Base-by-base conservation (phyloP, 2,888 invertebrate species). In the Thyatira batis region DNA sequence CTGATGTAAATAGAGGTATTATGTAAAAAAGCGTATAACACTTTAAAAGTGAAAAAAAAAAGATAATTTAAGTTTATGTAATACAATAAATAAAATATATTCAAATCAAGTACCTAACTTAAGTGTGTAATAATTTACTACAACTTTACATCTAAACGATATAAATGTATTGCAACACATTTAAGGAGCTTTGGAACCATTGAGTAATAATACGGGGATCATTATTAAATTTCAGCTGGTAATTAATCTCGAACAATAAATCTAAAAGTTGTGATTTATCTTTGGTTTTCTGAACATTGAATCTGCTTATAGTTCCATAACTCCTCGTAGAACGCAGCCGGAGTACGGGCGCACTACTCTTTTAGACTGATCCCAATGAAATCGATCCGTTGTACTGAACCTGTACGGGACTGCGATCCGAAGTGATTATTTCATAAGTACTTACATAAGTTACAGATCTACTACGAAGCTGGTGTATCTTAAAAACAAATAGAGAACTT, bases 51-150 rank as follows among this genome's bases (percentile, higher is more conserved):
- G 89, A 85, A 86, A 82, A 81, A 85, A 84, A 81, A 78, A 74
- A 83, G 76, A 82, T 81, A 89, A 87, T 87, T 89, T 88, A 85
- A 85, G 73, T 86, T 79, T 81, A 84, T 75, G 82, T 82, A 80
- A 80, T 80, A 84, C 71, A 89, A 89, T 89, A 87, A 91, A 90
- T 89, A 89, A 85, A 86, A 84, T 85, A 87, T 80, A 83, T 80
- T 87, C 85, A 86, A 86, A 87, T 84, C 82, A 84, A 84, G 80
- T 82, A 80, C 80, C 84, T 92, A 89, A 89, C 85, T 88, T 86
- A 90, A 83, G 82, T 84, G 87, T 85, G 88, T 89, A 91, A 92
- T 91, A 91, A 92, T 90, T 92, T 90, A 91, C 90, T 92, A 91
- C 70, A 84, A 82, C 80, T 85, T 89, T 90, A 91, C 87, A 89